These are phyloP conservation scores for Crotalus viridis DNA, from an alignment of 2,113 vertebrate species.

Conservation along the genomic window DNA sequence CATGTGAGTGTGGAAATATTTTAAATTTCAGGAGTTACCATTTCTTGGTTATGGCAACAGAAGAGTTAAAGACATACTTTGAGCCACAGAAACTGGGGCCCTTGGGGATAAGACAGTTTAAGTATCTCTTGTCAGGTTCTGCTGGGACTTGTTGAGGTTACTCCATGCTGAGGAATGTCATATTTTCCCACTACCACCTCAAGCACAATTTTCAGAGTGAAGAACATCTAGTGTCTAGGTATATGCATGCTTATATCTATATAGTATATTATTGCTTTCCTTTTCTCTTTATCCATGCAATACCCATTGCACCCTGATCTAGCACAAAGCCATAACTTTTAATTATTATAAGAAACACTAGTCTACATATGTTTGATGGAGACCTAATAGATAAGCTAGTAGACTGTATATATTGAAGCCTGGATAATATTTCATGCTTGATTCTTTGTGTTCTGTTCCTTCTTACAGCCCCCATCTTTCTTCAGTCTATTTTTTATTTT, in stretches of 20 bases:
- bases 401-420: neutral
- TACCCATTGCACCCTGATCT: neutral
- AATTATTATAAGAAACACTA: neutral
- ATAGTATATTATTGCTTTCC: neutral
- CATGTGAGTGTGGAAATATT: no score
- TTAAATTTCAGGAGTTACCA: no score
- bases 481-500: neutral
- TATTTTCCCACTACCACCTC: constrained; percentile 23
- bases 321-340: neutral
- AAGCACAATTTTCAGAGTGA: constrained; percentile 39
- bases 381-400: neutral
- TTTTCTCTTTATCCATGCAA: neutral
- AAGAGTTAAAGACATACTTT: no score
- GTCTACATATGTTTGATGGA: neutral
- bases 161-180: constrained; percentile 31
- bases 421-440: neutral
- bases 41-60: no score
- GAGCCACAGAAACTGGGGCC: no score
- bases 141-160: neutral
- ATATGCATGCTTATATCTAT: neutral
- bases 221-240: constrained; percentile 8
- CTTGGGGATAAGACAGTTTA: no score
- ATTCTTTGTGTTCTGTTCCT: neutral
- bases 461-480: neutral
- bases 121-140: constrained; percentile 38